These are phyloP conservation scores for Dyspetes luteomarginatus DNA, from an alignment of 2,888 invertebrate species.

Conservation along the genomic window DNA sequence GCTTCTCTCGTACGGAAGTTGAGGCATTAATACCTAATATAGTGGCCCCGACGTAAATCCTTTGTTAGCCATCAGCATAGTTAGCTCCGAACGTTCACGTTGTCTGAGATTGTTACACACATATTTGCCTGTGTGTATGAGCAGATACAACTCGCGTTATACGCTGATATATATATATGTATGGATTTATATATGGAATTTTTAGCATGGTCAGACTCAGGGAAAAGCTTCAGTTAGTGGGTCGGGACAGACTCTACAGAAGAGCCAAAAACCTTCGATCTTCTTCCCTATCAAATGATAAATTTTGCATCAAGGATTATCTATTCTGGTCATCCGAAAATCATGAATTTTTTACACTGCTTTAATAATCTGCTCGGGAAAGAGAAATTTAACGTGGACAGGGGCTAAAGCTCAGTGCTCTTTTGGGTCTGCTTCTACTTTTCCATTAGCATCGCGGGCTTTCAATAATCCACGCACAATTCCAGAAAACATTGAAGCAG, in stretches of 20 bases:
- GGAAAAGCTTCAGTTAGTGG: constrained; percentile 32
- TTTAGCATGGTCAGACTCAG: neutral
- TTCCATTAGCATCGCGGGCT: constrained; percentile 28
- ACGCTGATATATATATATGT: neutral
- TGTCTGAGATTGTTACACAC: constrained; percentile 38
- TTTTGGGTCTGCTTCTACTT: neutral
- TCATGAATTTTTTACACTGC: constrained; percentile 36
- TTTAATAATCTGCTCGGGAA: constrained; percentile 2
- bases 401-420: neutral
- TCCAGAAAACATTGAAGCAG: neutral
- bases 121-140: neutral
- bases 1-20: constrained; percentile 74
- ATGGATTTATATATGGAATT: neutral
- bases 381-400: neutral
- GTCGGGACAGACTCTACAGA: neutral
- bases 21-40: constrained; percentile 83
- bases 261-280: constrained; percentile 22
- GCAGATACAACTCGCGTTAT: neutral
- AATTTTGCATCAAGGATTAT: constrained; percentile 18
- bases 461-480: constrained; percentile 8
- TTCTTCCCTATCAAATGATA: constrained; percentile 2
- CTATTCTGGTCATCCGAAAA: constrained; percentile 15
- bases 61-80: constrained; percentile 65
- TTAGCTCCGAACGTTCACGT: constrained; percentile 40
- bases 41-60: constrained; percentile 72